A percentile compares a stretch with the other conserved stretches of the same genome.
These are phyloP conservation scores for Cybosia mesomella DNA, from an alignment of 2,888 invertebrate species.

Conservation along the genomic window DNA sequence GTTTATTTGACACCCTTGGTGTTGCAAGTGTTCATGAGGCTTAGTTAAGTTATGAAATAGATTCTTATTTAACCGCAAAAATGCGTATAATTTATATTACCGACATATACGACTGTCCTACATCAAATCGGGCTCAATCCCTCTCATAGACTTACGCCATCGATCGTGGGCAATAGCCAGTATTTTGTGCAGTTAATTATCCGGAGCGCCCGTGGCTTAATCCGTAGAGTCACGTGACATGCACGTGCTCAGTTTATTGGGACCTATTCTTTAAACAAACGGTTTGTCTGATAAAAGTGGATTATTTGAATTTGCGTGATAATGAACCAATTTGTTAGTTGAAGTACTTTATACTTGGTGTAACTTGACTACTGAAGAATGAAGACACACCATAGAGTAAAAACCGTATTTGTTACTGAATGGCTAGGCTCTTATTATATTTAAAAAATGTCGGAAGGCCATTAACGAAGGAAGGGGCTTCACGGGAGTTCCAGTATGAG, in stretches of 20 bases:
- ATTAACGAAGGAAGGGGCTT: background rate
- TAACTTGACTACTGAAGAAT: background rate
- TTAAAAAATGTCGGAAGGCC: background rate
- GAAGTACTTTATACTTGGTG: constrained; percentile 29
- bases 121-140: constrained; percentile 58
- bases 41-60: background rate
- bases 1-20: too few species aligned
- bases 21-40: too few species aligned
- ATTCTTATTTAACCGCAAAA: background rate
- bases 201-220: constrained; percentile 77
- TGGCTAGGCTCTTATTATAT: too few species aligned
- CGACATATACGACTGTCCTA: constrained; percentile 50
- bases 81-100: constrained; percentile 36
- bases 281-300: constrained; percentile 40
- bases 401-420: background rate
- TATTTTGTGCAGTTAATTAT: constrained; percentile 86
- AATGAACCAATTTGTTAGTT: constrained; percentile 46
- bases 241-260: constrained; percentile 75
- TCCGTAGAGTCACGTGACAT: constrained; percentile 83
- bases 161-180: constrained; percentile 73
- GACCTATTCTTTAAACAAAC: constrained; percentile 65
- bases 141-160: constrained; percentile 60
- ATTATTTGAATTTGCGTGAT: constrained; percentile 38
- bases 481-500: too few species aligned
- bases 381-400: background rate